Conservation (phyloP, 2,888 invertebrate genomes). For the Eledone cirrhosa region DNA sequence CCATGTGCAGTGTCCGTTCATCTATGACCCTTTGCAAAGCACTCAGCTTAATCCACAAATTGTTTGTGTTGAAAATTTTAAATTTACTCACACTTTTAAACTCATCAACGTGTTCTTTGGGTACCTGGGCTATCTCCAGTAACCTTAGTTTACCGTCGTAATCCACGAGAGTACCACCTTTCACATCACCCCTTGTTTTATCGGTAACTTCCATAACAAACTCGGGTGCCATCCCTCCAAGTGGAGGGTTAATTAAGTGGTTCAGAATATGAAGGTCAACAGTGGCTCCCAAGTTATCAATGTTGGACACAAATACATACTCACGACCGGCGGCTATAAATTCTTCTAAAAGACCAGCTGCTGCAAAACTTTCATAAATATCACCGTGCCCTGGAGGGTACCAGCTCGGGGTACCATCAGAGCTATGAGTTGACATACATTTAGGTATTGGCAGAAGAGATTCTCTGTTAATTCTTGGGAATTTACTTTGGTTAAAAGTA, state of each 20-base stretch:
- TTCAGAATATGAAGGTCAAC: slow-evolving; percentile 89
- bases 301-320: slow-evolving; percentile 98
- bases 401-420: slow-evolving; percentile 86
- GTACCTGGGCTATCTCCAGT: slow-evolving; percentile 98
- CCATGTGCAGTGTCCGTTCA: slow-evolving; percentile 87
- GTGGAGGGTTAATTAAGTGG: background rate
- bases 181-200: slow-evolving; percentile 98
- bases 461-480: slow-evolving; percentile 93
- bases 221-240: slow-evolving; percentile 72
- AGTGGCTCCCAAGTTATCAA: slow-evolving; percentile 98
- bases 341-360: slow-evolving; percentile 88
- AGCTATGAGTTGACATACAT: slow-evolving; percentile 72
- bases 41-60: slow-evolving; percentile 93
- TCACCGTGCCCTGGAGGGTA: slow-evolving; percentile 99
- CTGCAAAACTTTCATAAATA: slow-evolving; percentile 93
- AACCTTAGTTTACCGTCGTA: slow-evolving; percentile 93
- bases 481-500: slow-evolving; percentile 95
- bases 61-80: slow-evolving; percentile 98
- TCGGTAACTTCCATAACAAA: slow-evolving; percentile 99
- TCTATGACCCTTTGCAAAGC: slow-evolving; percentile 88
- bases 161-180: slow-evolving; percentile 97
- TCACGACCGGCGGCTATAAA: slow-evolving; percentile 88
- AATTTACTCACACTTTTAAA: slow-evolving; percentile 32
- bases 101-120: slow-evolving; percentile 76
- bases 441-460: slow-evolving; percentile 90